Evolutionary conservation across 2,888 invertebrate species (phyloP), one percentile per base, ranked within the genome.

Genomic region (Beris morrisii): DNA sequence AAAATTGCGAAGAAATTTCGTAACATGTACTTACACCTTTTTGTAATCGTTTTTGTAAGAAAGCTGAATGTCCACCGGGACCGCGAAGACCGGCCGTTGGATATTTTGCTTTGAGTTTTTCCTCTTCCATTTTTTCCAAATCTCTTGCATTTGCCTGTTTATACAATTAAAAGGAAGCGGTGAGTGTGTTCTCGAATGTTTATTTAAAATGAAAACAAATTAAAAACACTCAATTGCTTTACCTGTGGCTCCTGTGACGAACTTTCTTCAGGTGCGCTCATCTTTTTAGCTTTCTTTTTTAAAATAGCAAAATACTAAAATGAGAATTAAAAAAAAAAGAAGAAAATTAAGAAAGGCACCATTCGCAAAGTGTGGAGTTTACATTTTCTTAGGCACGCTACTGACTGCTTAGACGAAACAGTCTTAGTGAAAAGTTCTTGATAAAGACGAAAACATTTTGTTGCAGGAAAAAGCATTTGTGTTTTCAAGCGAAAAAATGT

Each of bases 81-180:
- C 91, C 92, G 54, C 87, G 83, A 70, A 87, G 84, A 74, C 85
- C 84, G 50, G 87, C 85, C 80, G 86, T 85, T 64, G 93, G 92
- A 82, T 94, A 97, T 82, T 95, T 96, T 0, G 93, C 91, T 81
- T 93, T 93, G 30, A 97, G 81, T 79, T 96, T 96, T 52, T 92
- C 95, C 81, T 97, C 97, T 81, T 97, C 95, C 68, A 91, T 79
- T 77, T 92, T 93, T 75, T 94, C 94, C 75, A 93, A 82, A 74
- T 93, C 93, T 76, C 90, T 44, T 9, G 61, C 15, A 52, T 61
- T 61, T 52, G 61, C 50, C 38, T 59, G 59, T 46, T 54, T 31
- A 6, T 11, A 31, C 5, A 53, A 53, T 5, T 53, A 38, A 12
- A 55, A 12, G 1, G 4, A 31, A 38, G n/a, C n/a, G 4, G n/a